Evolutionary conservation across 2,888 invertebrate species (phyloP), one percentile per base, ranked within the genome.

Genomic region (Drosophila fungiperda): DNA sequence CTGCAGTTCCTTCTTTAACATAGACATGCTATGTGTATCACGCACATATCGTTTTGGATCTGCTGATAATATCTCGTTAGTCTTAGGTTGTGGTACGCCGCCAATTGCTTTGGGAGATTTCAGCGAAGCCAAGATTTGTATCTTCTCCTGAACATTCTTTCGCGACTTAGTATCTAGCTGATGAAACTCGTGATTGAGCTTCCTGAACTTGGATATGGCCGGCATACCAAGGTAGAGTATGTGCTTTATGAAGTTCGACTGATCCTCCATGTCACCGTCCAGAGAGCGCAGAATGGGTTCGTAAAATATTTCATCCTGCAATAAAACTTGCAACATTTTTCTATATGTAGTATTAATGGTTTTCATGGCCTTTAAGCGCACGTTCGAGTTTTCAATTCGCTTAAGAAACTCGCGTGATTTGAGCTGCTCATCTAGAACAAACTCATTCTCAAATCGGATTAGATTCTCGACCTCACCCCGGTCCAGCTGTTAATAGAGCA

Each of bases 201-300:
- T 83, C 50, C 83, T 87, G 23, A 92, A 87, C 62, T 82, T 84
- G 4, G 75, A 57, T 33, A 92, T 90, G 0, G 91, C 92, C 26
- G 93, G 93, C 68, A 87, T 76, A 1, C 93, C 93, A 33, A 93
- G 66, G 53, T 87, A 83, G 17, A 93, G 82, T 3, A 93, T 91
- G 42, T 92, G 87, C 29, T 90, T 89, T 3, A 92, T 92, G 49
- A 93, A 92, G 17, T 81, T 85, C 0, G 80, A 49, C 70, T 93
- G 93, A 74, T 93, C 93, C 8, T 89, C 87, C 66, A 92, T 91
- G 61, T 93, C 93, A 9, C 74, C 69, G 50, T 90, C 83, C 0
- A 93, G 84, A 1, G 93, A 92, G 6, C 87, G 76, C 20, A 93
- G 66, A 8, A 93, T 92, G 1, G 93, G 92, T 45, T 92, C 92